A percentile compares a stretch with the other conserved stretches of the same genome.
Evolutionary conservation across 2,113 vertebrate species (phyloP).

Genomic region (human): GRCh38 chr3:63248001-63248500

Average conservation of each 20-base stretch:
- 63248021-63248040: neutral
- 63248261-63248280: neutral
- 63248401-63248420: neutral
- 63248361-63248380: neutral
- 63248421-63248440: neutral
- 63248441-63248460: neutral
- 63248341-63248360: neutral
- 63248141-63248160: neutral
- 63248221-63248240: neutral
- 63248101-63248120: neutral
- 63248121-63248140: neutral
- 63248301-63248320: neutral
- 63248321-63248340: neutral
- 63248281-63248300: neutral
- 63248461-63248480: neutral
- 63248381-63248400: neutral
- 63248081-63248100: neutral
- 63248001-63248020: neutral
- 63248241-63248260: neutral
- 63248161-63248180: slow-evolving; percentile 6
- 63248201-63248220: neutral
- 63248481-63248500: neutral
- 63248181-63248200: neutral
- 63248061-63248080: neutral
- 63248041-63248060: neutral